A percentile compares a stretch with the other conserved stretches of the same genome.
Conservation (phyloP, 2,113 vertebrate genomes). For the Cygnus atratus region DNA sequence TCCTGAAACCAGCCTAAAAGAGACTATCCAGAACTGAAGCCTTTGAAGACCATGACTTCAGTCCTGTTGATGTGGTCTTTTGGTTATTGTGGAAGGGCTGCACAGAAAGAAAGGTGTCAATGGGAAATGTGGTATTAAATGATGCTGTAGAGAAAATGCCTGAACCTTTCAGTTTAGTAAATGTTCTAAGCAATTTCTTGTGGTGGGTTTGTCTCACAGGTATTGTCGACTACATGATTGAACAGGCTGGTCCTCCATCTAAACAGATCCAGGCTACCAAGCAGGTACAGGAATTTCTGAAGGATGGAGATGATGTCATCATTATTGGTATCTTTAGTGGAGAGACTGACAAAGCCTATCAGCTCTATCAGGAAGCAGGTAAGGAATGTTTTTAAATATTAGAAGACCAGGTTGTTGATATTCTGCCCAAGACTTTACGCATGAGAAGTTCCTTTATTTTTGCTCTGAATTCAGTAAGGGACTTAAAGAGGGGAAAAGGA, state of each 20-base stretch:
- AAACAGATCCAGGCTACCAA: slow-evolving; percentile 87
- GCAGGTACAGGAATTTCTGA: slow-evolving; percentile 91
- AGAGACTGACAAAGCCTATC: slow-evolving; percentile 82
- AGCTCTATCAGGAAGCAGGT: slow-evolving; percentile 92
- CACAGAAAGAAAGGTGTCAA: neutral
- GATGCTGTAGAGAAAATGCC: neutral
- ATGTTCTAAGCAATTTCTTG: neutral
- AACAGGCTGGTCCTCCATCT: slow-evolving; percentile 93
- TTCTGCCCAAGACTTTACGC: neutral
- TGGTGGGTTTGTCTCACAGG: slow-evolving; percentile 64
- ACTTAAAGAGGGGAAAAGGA: neutral
- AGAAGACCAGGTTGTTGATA: neutral
- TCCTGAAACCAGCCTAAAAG: neutral
- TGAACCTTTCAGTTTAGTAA: neutral
- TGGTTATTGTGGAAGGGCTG: neutral
- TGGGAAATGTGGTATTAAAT: neutral
- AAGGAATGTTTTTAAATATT: slow-evolving; percentile 44
- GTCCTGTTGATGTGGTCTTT: neutral
- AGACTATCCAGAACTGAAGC: neutral
- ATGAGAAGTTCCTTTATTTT: neutral
- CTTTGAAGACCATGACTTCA: neutral
- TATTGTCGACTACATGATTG: slow-evolving; percentile 91
- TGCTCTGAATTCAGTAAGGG: neutral
- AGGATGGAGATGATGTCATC: slow-evolving; percentile 89
- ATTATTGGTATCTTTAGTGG: slow-evolving; percentile 87